A percentile compares a stretch with the other conserved stretches of the same genome.
Conservation (phyloP, 1,140 invertebrate species). For the Meloidogyne exigua region DNA sequence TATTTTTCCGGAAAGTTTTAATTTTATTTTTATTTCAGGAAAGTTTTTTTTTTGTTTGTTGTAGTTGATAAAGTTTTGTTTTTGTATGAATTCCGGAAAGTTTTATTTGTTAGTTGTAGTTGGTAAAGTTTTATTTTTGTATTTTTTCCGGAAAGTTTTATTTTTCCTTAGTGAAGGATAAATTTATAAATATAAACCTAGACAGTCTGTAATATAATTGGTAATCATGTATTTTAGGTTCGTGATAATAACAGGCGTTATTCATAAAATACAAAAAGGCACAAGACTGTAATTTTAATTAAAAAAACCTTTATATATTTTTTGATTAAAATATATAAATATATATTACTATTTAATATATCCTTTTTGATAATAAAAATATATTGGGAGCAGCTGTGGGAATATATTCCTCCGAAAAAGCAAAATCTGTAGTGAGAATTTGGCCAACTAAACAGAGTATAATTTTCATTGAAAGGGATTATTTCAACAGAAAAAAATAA, state of each 20-base stretch:
- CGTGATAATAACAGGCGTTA: constrained; percentile 53
- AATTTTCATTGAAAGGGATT: background rate
- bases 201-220: constrained; percentile 56
- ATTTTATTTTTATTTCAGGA: background rate
- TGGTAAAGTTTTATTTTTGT: background rate
- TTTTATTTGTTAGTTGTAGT: too few relatives aligned
- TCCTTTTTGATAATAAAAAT: background rate
- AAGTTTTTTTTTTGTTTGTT: background rate
- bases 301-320: background rate
- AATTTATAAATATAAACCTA: background rate
- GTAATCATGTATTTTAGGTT: constrained; percentile 61
- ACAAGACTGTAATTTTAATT: background rate
- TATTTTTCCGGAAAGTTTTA: background rate
- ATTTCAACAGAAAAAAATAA: too few relatives aligned
- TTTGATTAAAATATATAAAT: background rate
- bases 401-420: background rate
- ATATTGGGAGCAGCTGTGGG: constrained; percentile 1
- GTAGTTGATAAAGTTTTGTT: too few relatives aligned
- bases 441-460: background rate
- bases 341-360: background rate
- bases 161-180: background rate
- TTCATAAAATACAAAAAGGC: background rate
- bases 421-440: background rate
- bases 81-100: constrained; percentile 7
- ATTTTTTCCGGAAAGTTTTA: background rate